Evolutionary conservation across 2,888 invertebrate genomes (phyloP), one percentile per base, ranked within the genome.

Genomic region (Acronicta aceris): DNA sequence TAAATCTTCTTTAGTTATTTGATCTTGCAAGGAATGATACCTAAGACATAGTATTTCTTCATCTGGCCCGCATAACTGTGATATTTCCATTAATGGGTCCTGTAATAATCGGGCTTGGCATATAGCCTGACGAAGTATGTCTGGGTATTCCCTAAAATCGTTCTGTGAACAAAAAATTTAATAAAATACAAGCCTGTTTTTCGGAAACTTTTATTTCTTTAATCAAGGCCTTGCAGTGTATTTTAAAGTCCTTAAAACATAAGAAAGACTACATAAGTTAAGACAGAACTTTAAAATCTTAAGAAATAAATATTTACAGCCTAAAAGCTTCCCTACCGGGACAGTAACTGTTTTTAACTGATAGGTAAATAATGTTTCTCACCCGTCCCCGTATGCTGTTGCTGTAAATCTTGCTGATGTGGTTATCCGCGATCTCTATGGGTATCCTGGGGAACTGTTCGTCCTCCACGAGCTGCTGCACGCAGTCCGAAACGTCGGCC

Each of bases 51-150:
- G 93, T 72, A 99, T 98, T 95, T 99, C 99, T 73, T 99, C 99
- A 83, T 99, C 99, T 0, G 97, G 96, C 5, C 98, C 99, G 88
- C 99, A 99, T 0, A 99, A 94, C 85, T 99, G 99, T 0, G 99
- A 98, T 88, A 98, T 99, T 89, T 99, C 99, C 67, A 99, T 96
- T 0, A 99, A 94, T 0, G 99, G 99, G 92, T 99, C 99, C 90
- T 99, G 99, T 82, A 99, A 94, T 62, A 98, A 95, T 21, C 99
- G 96, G 0, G 98, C 99, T 63, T 99, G 93, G 0, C 99, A 99
- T 56, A 99, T 97, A 0, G 99, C 99, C 91, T 99, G 98, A 0
- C 99, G 96, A 2, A 99, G 92, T 13, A 99, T 93, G 48, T 97
- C 96, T 0, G 99, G 99, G 90, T 99, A 99, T 83, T 99, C 99